Percentiles rank a stretch among this genome's conserved stretches.
Conservation (phyloP, 2,797 vertebrate species). For the Acanthis flammea region DNA sequence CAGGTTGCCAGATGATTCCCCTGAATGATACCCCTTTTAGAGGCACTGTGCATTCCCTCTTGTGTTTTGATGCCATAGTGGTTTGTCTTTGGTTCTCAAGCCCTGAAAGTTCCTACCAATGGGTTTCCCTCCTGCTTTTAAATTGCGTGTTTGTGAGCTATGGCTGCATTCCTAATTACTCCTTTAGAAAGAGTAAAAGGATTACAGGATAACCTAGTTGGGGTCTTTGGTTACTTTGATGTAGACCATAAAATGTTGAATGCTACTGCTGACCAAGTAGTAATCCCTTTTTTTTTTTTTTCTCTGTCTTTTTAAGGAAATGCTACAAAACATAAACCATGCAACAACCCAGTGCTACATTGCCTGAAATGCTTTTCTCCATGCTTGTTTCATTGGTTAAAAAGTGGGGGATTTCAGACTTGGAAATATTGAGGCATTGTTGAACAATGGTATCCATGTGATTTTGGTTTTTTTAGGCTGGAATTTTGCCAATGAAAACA, state of each 20-base stretch:
- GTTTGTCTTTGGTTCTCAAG: not conserved
- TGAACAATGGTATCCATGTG: not conserved
- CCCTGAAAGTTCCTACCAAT: not conserved
- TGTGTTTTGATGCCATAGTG: not conserved
- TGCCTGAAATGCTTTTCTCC: not conserved
- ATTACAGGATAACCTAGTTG: not conserved
- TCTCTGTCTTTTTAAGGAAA: not conserved
- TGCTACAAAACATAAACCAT: not conserved
- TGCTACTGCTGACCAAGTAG: not conserved
- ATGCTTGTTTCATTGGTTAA: not conserved
- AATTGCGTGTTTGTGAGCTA: not conserved
- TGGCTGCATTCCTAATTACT: not conserved
- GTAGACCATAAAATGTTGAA: not conserved
- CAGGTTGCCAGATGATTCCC: not conserved
- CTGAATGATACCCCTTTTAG: not conserved
- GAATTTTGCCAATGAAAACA: not conserved
- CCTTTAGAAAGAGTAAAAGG: not conserved
- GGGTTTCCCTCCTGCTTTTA: not conserved
- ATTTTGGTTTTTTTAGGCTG: not conserved
- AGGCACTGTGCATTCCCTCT: not conserved
- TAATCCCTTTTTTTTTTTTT: not conserved
- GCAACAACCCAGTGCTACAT: fast-evolving
- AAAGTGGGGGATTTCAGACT: not conserved
- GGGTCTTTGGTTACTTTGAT: not conserved
- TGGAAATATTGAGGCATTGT: constrained; percentile 36